Evolutionary conservation across 2,888 invertebrate genomes (phyloP).

Genomic region (Lumbricus terrestris): DNA sequence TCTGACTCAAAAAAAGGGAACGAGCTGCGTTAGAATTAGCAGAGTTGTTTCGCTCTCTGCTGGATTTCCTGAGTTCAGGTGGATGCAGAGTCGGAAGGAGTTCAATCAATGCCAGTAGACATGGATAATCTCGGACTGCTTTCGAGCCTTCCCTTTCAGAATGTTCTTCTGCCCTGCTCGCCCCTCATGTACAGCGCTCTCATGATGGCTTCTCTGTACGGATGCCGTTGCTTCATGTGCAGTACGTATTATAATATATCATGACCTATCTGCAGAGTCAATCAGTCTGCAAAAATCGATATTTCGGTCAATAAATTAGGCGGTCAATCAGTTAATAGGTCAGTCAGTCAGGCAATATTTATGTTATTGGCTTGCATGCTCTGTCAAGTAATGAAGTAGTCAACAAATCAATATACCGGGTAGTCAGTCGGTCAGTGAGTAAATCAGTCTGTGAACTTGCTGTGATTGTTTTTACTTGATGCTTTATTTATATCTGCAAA

Average conservation of each 20-base stretch:
- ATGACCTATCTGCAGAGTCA: too few species aligned
- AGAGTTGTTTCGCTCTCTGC: not conserved
- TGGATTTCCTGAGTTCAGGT: not conserved
- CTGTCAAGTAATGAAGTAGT: not conserved
- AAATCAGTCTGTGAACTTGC: not conserved
- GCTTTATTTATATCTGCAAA: too few species aligned
- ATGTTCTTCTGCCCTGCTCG: constrained; percentile 11
- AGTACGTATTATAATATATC: constrained; percentile 11
- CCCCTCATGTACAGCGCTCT: constrained; percentile 17
- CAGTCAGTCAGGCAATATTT: not conserved
- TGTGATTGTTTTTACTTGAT: too few species aligned
- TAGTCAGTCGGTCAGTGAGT: not conserved
- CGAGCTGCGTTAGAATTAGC: not conserved
- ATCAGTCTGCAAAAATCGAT: not conserved
- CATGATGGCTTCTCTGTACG: constrained; percentile 13
- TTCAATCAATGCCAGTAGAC: not conserved
- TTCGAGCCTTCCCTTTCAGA: constrained; percentile 8
- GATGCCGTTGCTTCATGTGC: constrained; percentile 14
- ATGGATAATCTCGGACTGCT: constrained; percentile 15
- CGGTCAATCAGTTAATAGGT: not conserved
- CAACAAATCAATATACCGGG: not conserved
- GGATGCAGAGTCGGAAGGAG: too few species aligned
- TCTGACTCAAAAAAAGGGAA: not conserved
- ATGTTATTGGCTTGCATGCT: not conserved
- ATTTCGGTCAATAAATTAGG: too few species aligned